These are phyloP conservation scores for Steinernema carpocapsae DNA, from an alignment of 2,888 invertebrate species.

Conservation along the genomic window DNA sequence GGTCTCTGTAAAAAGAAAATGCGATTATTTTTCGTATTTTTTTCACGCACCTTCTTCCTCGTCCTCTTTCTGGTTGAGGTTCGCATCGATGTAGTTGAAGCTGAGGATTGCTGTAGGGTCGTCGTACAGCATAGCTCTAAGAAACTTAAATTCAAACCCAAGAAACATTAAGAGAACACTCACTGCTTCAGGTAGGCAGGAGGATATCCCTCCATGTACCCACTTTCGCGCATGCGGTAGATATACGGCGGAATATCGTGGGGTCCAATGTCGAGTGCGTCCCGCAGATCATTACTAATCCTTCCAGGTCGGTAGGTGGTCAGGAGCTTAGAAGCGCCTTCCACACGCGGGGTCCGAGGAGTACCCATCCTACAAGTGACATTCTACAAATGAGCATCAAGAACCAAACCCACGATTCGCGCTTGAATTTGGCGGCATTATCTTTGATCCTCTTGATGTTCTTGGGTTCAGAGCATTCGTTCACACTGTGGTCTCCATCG, in stretches of 20 bases:
- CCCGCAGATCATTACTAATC: not conserved
- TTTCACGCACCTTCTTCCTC: not conserved
- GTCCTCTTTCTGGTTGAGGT: not conserved
- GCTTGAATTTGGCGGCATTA: not conserved
- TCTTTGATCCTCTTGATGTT: not conserved
- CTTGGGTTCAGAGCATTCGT: not conserved
- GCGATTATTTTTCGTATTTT: not conserved
- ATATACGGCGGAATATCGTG: not conserved
- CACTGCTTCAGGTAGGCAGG: conserved; percentile 22
- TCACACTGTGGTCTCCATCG: not conserved
- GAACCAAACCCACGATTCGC: conserved; percentile 11
- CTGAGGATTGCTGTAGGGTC: not conserved
- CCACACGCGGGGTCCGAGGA: not conserved
- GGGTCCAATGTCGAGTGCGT: not conserved
- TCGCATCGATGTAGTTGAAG: conserved; percentile 12
- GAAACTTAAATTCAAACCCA: not conserved
- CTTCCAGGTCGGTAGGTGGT: not conserved
- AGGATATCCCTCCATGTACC: conserved; percentile 23
- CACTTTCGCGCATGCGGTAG: not conserved
- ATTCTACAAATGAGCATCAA: not conserved
- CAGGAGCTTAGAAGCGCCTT: not conserved
- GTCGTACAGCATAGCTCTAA: conserved; percentile 6
- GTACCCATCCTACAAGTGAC: not conserved
- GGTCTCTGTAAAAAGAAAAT: not conserved
- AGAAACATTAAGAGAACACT: not conserved